phyloP scores from a whole-genome alignment of 2,113 vertebrate genomes.

The Thalassarche chlororhynchos region DNA sequence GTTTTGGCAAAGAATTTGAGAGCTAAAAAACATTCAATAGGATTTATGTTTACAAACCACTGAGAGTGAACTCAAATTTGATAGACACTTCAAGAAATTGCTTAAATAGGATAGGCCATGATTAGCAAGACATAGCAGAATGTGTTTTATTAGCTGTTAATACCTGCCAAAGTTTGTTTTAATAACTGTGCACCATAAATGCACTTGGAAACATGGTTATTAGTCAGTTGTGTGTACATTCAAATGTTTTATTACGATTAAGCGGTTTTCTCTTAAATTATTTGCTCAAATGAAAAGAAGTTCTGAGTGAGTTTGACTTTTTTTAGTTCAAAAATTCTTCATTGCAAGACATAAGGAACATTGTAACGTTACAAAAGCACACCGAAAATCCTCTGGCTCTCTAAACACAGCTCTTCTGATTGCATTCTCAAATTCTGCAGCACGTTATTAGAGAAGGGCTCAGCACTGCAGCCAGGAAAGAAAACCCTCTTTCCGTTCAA shows the following conservation, averaged over 20 bases:
- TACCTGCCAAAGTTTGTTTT: constrained; percentile 19
- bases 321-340: neutral
- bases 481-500: neutral
- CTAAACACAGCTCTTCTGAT: neutral
- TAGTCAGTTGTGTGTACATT: neutral
- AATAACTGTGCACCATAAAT: neutral
- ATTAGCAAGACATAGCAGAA: constrained; percentile 9
- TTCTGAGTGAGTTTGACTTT: neutral
- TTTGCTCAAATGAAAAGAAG: neutral
- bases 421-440: neutral
- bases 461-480: neutral
- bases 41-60: neutral
- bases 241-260: neutral
- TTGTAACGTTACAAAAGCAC: neutral
- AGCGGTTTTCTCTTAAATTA: neutral
- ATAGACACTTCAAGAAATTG: constrained; percentile 36
- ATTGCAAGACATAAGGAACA: neutral
- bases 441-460: neutral
- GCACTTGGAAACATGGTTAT: neutral
- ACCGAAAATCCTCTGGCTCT: neutral
- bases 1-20: neutral
- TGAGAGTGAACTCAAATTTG: neutral
- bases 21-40: neutral
- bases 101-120: constrained; percentile 9
- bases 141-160: constrained; percentile 12